These are phyloP conservation scores for Volucella zonaria DNA, from an alignment of 2,888 invertebrate species.

Conservation along the genomic window DNA sequence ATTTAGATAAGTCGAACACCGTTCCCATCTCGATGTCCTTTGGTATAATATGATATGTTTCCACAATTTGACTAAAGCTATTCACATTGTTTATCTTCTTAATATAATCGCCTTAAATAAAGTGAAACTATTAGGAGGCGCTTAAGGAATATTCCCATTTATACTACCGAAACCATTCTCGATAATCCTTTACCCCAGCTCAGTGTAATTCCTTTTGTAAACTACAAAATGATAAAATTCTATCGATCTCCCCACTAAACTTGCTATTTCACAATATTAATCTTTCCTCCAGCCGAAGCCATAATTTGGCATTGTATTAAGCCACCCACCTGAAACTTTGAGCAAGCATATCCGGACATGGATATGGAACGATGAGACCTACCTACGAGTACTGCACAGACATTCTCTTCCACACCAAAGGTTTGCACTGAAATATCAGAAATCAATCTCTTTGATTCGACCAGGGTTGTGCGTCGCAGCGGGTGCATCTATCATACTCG, in stretches of 20 bases:
- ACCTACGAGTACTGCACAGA: background rate
- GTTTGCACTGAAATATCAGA: constrained; percentile 37
- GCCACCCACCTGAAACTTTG: constrained; percentile 6
- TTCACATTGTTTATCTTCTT: too few species aligned
- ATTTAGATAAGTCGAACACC: too few species aligned
- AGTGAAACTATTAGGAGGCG: constrained; percentile 12
- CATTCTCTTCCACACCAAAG: constrained; percentile 6
- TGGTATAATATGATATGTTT: too few species aligned
- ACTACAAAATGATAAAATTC: constrained; percentile 13
- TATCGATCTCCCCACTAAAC: constrained; percentile 10
- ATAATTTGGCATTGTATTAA: background rate
- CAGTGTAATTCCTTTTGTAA: constrained; percentile 10
- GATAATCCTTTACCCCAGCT: constrained; percentile 8
- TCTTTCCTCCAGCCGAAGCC: background rate
- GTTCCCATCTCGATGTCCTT: too few species aligned
- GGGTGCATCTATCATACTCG: constrained; percentile 48
- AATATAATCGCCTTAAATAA: background rate
- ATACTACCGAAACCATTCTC: background rate
- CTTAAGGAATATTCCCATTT: constrained; percentile 5
- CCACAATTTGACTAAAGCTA: too few species aligned
- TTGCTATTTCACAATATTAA: constrained; percentile 17
- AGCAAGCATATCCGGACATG: background rate
- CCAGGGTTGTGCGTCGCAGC: constrained; percentile 25
- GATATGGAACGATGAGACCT: background rate
- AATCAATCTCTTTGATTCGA: constrained; percentile 34